Percentiles rank a stretch among this genome's conserved stretches.
phyloP scores from a whole-genome alignment of 2,113 vertebrate genomes.

The Lasiurus cinereus region DNA sequence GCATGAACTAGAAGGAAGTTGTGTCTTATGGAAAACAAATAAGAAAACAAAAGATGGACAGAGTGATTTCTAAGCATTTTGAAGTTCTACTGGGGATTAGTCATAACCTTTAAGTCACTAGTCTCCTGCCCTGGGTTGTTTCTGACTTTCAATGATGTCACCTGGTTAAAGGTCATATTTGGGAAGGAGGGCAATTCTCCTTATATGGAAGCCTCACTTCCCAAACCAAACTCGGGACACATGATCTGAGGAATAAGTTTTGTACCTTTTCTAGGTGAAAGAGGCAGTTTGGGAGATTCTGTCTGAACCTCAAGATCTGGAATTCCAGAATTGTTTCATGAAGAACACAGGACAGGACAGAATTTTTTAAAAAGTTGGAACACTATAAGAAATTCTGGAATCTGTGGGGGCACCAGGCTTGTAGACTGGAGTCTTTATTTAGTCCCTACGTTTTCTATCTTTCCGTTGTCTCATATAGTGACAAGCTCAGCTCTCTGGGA shows the following conservation, averaged over 20 bases:
- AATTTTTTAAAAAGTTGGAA: background rate
- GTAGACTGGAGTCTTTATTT: background rate
- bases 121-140: background rate
- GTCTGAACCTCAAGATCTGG: background rate
- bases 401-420: background rate
- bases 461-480: slow-evolving; percentile 8
- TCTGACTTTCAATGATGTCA: background rate
- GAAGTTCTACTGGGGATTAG: background rate
- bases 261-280: background rate
- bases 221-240: background rate
- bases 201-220: slow-evolving; percentile 43
- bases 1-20: background rate
- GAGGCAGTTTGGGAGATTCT: background rate
- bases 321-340: background rate
- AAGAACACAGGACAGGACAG: background rate
- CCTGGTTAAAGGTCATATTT: background rate
- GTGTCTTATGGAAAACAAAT: background rate
- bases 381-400: background rate
- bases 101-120: background rate
- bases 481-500: slow-evolving; percentile 52
- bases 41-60: background rate
- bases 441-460: background rate
- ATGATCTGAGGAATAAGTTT: background rate
- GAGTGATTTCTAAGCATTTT: background rate
- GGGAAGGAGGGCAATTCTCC: background rate